A percentile compares a stretch with the other conserved stretches of the same genome.
Conservation (phyloP, 2,888 invertebrate genomes). For the Epinotia bilunana region DNA sequence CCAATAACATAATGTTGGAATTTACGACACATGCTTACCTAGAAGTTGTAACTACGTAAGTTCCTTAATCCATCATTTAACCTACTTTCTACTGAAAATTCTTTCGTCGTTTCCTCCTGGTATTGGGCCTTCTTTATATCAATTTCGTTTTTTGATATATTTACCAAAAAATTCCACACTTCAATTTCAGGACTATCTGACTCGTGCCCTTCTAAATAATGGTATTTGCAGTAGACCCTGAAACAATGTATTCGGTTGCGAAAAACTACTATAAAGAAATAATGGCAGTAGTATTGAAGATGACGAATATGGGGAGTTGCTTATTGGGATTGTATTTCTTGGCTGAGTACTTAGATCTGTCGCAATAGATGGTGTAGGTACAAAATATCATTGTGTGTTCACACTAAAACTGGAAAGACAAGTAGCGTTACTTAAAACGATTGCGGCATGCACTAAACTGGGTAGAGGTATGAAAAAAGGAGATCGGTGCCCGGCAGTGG, state of each 20-base stretch:
- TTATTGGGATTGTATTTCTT: not conserved
- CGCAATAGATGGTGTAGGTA: not conserved
- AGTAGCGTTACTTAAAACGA: not conserved
- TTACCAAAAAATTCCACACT: constrained; percentile 89
- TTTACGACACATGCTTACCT: not conserved
- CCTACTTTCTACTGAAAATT: constrained; percentile 68
- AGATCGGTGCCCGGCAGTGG: not conserved
- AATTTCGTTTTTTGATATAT: constrained; percentile 82
- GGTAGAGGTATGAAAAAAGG: not conserved
- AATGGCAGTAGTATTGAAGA: not conserved
- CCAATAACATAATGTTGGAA: not conserved
- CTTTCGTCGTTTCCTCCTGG: constrained; percentile 55
- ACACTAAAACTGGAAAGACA: not conserved
- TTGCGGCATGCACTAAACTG: not conserved
- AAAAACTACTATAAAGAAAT: not conserved
- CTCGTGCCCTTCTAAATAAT: constrained; percentile 91
- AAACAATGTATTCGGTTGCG: constrained; percentile 44
- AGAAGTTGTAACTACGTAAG: too few species aligned
- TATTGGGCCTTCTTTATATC: constrained; percentile 76
- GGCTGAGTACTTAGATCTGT: not conserved
- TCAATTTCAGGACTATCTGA: constrained; percentile 90
- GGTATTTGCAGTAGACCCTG: constrained; percentile 95
- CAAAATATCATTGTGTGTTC: not conserved
- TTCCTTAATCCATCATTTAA: constrained; percentile 34
- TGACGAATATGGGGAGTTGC: not conserved